Evolutionary conservation across 2,797 vertebrate genomes (phyloP), one percentile per base, ranked within the genome.

Genomic region (Eurystomus glaucurus): DNA sequence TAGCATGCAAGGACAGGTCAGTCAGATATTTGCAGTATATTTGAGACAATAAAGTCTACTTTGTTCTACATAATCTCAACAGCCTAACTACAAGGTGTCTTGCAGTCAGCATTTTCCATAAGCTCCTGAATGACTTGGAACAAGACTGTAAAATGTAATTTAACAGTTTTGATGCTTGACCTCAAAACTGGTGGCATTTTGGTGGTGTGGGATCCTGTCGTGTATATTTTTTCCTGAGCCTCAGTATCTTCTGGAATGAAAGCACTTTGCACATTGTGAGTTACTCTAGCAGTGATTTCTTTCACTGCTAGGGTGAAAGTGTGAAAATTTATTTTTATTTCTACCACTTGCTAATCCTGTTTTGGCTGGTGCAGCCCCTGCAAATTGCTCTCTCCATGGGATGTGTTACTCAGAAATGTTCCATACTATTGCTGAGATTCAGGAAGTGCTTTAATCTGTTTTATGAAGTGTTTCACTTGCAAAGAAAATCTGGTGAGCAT

Each of bases 301-400:
- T 91, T 96, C 84, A 81, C 79, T 95, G 94, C 50, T 85, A 72
- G 51, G 92, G 84, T 91, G 84, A 81, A 95, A 97, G 93, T 97
- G 96, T 87, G 93, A 94, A 91, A 52, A 72, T 55, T 58, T 88
- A 60, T 86, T 94, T 92, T 97, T 92, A 94, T 96, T 95, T 93
- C 90, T n/a, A 80, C 90, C 89, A 69, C 90, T 95, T 96, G 91
- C 92, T 97, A 93, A 97, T 95, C 94, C 94, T 95, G 88, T 97
- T 97, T 94, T 94, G 94, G 88, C 93, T 94, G 85, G 21, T 97
- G 88, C 92, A 87, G 89, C 90, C 87, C 80, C 85, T 94, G 86
- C 89, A 90, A 86, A 88, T 71, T 85, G 85, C 57, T 93, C 50
- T 94, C 83, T 95, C 87, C 89, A 80, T 88, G 86, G 88, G 81